Evolutionary conservation across 1,140 invertebrate genomes (phyloP), one percentile per base, ranked within the genome.

Genomic region (Brachionus rotundiformis): DNA sequence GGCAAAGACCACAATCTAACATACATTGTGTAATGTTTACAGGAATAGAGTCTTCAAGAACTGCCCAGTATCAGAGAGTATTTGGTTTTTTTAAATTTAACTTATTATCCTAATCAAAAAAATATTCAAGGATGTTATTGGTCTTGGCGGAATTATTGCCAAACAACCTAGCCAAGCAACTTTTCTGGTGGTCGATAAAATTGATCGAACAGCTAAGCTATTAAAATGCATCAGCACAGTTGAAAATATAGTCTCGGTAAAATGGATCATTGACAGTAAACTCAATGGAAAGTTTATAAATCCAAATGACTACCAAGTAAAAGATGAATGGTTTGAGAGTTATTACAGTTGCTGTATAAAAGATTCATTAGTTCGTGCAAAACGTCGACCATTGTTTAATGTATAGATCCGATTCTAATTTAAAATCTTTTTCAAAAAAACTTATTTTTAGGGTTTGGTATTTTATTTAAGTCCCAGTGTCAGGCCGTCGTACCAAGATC

Each of bases 381-480:
- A 59, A 25, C 19, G 33, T n/a, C 19, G 29, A 13, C 47, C 76
- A 39, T 39, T 79, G 19, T 54, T 79, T 25, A 19, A 36, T 79
- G 47, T 59, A 63, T 3, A 13, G 11, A n/a, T n/a, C n/a, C n/a
- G n/a, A n/a, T 29, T 29, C 5, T 63, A 8, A 29, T 13, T 29
- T 63, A 23, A 29, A 31, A 29, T 63, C 29, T 63, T 63, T 13
- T 29, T 19, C 1, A 71, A 71, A 1, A 3, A 16, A 16, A 41
- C 19, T 36, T 36, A 39, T 71, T 41, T 10, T 10, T 19, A 73
- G 68, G 68, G 68, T 25, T 19, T 73, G 25, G 39, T 73, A 25
- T 79, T 79, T 39, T 79, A 79, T 63, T 25, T 79, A 11, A 79
- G 76, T 79, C 76, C 76, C 23, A 79, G 76, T 63, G 76, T 79